Percentiles rank a stretch among this genome's conserved stretches.
These are phyloP conservation scores for Neria commutata DNA, from an alignment of 2,888 invertebrate genomes.

Conservation along the genomic window DNA sequence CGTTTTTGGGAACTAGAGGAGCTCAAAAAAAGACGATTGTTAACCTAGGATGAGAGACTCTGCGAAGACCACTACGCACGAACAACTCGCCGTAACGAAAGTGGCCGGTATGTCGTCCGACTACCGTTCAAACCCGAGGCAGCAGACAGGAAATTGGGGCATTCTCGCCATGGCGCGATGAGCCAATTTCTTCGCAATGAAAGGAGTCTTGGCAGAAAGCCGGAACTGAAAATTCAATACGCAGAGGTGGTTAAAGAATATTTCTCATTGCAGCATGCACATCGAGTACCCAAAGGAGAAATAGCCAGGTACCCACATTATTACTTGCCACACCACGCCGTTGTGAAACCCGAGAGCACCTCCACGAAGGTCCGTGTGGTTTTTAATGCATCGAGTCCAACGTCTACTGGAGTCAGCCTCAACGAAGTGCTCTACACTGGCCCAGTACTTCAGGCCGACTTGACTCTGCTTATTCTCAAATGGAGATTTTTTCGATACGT, in stretches of 20 bases:
- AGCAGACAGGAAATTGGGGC: not conserved
- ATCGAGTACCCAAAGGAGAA: not conserved
- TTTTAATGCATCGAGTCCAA: not conserved
- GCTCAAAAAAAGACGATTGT: not conserved
- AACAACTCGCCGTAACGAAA: not conserved
- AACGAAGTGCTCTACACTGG: not conserved
- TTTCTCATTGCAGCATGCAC: not conserved
- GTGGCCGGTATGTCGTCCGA: not conserved
- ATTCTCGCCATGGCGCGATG: not conserved
- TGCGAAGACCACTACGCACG: not conserved
- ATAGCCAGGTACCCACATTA: not conserved
- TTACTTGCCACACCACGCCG: constrained; percentile 12
- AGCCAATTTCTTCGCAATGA: constrained; percentile 3
- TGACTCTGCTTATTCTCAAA: not conserved
- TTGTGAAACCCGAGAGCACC: constrained; percentile 1
- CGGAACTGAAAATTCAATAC: constrained; percentile 3
- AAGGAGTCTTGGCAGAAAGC: not conserved
- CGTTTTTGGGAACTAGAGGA: constrained; percentile 11
- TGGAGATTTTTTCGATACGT: constrained; percentile 11
- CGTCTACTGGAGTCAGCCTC: not conserved
- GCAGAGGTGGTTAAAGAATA: constrained; percentile 12
- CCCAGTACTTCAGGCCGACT: not conserved
- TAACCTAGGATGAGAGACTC: not conserved
- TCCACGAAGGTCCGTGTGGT: constrained; percentile 4
- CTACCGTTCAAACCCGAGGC: not conserved